These are phyloP conservation scores for Drosophila kanapiae DNA, from an alignment of 1,140 invertebrate genomes.

Conservation along the genomic window DNA sequence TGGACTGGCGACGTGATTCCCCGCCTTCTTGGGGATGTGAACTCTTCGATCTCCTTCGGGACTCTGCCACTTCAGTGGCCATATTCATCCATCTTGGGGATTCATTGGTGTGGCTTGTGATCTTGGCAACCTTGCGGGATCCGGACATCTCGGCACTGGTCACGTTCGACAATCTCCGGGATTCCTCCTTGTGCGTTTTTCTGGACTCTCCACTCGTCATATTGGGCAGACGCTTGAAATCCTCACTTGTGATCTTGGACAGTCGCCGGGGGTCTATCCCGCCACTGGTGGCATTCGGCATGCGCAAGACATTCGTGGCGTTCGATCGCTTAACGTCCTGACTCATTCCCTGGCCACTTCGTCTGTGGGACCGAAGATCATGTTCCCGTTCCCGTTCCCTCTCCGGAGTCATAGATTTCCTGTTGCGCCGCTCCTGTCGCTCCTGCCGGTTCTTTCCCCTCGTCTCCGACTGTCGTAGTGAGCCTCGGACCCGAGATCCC, in stretches of 20 bases:
- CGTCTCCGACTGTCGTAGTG: neutral
- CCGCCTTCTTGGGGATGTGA: conserved; percentile 1
- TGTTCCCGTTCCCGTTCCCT: neutral
- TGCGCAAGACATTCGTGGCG: conserved; percentile 2
- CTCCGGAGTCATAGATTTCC: conserved; percentile 2
- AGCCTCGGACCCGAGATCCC: neutral
- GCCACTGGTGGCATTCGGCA: conserved; percentile 14
- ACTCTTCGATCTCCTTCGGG: conserved; percentile 10
- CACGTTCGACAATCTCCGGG: conserved; percentile 6
- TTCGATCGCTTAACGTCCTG: conserved; percentile 9
- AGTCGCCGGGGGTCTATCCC: neutral
- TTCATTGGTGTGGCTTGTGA: conserved; percentile 5
- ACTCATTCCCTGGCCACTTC: conserved; percentile 1
- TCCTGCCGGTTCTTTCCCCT: conserved; percentile 8
- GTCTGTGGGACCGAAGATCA: neutral
- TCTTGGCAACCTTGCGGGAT: neutral
- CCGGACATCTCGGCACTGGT: conserved; percentile 12
- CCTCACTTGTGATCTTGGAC: conserved; percentile 1
- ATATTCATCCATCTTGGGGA: conserved; percentile 9
- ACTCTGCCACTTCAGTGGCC: neutral
- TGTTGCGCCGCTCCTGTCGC: neutral
- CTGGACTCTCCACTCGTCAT: conserved; percentile 22
- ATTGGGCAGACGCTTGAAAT: conserved; percentile 17
- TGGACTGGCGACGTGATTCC: neutral
- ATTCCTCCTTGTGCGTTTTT: neutral